Evolutionary conservation across 2,888 invertebrate species (phyloP).

Genomic region (Hirtodrosophila alboralis): DNA sequence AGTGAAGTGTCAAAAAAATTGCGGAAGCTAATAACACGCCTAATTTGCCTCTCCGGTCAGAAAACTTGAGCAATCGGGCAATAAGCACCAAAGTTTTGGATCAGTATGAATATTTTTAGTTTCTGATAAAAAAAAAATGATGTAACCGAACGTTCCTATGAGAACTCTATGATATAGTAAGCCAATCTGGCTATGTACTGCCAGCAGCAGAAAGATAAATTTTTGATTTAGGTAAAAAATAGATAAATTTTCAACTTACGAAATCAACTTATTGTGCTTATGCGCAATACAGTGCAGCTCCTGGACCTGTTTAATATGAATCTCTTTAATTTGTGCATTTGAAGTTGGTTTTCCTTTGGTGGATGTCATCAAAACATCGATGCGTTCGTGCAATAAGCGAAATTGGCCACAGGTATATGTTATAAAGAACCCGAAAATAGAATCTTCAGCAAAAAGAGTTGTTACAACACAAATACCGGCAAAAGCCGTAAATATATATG

Average conservation of each 20-base stretch:
- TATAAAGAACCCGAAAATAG: conserved; percentile 83
- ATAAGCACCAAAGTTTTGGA: too few species aligned
- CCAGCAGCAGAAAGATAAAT: too few species aligned
- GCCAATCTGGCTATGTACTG: too few species aligned
- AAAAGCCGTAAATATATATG: conserved; percentile 81
- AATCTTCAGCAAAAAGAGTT: conserved; percentile 83
- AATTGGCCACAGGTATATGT: conserved; percentile 83
- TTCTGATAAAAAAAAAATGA: too few species aligned
- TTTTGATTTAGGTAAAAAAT: too few species aligned
- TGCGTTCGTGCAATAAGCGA: conserved; percentile 77
- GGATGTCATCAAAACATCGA: conserved; percentile 59
- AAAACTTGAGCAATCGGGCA: too few species aligned
- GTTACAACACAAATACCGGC: conserved; percentile 83
- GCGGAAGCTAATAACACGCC: too few species aligned
- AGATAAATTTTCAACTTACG: conserved; percentile 56
- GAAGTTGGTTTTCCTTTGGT: background rate
- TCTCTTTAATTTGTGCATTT: background rate
- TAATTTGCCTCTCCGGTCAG: too few species aligned
- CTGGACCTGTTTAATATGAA: conserved; percentile 47
- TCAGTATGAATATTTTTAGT: too few species aligned
- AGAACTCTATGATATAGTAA: too few species aligned
- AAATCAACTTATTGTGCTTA: conserved; percentile 78
- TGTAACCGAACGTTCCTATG: too few species aligned
- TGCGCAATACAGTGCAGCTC: conserved; percentile 67
- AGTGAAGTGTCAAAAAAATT: too few species aligned